A percentile compares a stretch with the other conserved stretches of the same genome.
Evolutionary conservation across 2,797 vertebrate genomes (phyloP).

Genomic region (Euthynnus affinis): DNA sequence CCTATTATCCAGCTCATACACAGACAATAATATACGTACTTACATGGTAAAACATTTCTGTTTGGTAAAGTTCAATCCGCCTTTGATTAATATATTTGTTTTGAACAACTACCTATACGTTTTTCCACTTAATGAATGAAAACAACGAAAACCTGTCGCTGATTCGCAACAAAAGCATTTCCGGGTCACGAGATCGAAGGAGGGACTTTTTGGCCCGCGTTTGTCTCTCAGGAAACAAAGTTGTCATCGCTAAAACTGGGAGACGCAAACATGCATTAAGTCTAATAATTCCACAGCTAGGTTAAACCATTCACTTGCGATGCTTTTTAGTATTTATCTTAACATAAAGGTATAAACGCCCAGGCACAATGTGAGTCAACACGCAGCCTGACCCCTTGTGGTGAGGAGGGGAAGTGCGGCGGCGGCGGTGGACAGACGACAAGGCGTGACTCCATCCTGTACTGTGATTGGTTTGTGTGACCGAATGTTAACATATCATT

Average conservation of each 20-base stretch:
- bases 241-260: not conserved
- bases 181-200: conserved; percentile 35
- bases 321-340: too few species aligned
- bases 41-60: conserved; percentile 85
- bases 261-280: too few species aligned
- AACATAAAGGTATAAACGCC: not conserved
- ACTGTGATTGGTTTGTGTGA: conserved; percentile 54
- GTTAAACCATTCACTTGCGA: rapidly evolving
- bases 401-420: not conserved
- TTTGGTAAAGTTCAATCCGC: not conserved
- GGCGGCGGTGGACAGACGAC: not conserved
- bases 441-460: conserved; percentile 42
- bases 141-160: conserved; percentile 1
- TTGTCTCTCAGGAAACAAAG: conserved; percentile 1
- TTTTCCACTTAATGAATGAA: not conserved
- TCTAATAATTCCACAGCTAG: rapidly evolving
- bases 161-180: conserved; percentile 1
- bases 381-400: conserved; percentile 33
- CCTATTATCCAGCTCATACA: rapidly evolving
- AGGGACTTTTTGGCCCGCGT: not conserved
- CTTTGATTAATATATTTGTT: not conserved
- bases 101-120: not conserved
- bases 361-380: not conserved
- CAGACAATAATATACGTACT: conserved; percentile 26
- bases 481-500: not conserved